Conservation (phyloP, 1,140 invertebrate species). For the Pseudomyrmex flavicornis region DNA sequence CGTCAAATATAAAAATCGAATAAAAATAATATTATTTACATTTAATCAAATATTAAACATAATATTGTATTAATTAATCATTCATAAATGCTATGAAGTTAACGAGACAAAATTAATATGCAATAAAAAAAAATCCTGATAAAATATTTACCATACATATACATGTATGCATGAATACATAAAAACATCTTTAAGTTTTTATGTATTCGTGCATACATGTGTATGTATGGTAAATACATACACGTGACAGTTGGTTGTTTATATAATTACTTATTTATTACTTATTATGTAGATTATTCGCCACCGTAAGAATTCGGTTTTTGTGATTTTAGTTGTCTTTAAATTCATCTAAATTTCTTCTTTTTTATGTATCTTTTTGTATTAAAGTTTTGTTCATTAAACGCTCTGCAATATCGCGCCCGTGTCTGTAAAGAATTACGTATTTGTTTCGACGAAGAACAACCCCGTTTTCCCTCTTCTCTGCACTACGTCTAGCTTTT, state of each 20-base stretch:
- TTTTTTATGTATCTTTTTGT: conserved; percentile 6
- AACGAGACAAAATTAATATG: too few species aligned
- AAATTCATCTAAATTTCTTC: not conserved
- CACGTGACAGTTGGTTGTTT: not conserved
- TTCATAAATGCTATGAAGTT: not conserved
- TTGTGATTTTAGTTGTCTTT: conserved; percentile 3
- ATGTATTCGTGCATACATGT: too few species aligned
- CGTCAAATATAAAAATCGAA: conserved; percentile 2
- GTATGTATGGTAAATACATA: too few species aligned
- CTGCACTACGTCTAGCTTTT: conserved; percentile 31
- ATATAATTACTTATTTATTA: not conserved
- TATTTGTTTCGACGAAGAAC: conserved; percentile 51
- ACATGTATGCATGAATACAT: not conserved
- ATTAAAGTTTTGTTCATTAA: conserved; percentile 49
- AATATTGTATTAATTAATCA: not conserved
- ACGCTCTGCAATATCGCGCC: conserved; percentile 30
- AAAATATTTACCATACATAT: not conserved
- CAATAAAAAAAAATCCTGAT: not conserved
- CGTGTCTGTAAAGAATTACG: conserved; percentile 45
- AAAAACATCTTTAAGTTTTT: not conserved
- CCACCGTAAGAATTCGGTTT: not conserved
- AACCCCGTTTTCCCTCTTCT: conserved; percentile 12
- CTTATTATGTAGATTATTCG: not conserved
- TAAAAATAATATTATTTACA: not conserved
- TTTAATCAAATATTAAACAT: not conserved